Evolutionary conservation across 2,797 vertebrate genomes (phyloP), one percentile per base, ranked within the genome.

Genomic region (Rousettus madagascariensis): DNA sequence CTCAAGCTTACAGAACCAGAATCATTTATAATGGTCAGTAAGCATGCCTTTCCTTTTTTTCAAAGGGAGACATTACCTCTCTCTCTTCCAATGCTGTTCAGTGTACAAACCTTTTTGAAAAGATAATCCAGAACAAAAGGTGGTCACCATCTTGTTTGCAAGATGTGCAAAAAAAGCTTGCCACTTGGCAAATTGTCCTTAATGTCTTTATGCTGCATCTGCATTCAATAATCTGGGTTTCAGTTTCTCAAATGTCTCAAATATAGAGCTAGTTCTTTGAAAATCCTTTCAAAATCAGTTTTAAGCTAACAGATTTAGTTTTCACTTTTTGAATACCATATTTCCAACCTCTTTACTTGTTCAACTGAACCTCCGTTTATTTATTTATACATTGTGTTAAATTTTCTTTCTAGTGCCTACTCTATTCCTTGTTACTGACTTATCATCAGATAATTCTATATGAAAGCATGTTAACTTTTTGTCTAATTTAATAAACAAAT

Each of bases 401-500:
- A 83, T 83, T 15, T 59, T 88, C 75, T 71, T 77, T 86, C 61
- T 74, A 87, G 38, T 8, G 10, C 41, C 24, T 63, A 36, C 10
- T 74, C 19, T 91, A 24, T 88, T 61, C 24, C 36, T 93, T 65
- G 26, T 72, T 92, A 51, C 22, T 84, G 3, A 49, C 13, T 59
- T 87, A n/a, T 51, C 43, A 15, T 30, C 55, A 90, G 22, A 79
- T 71, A 74, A 83, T 53, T 83, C 65, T 28, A 28, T 13, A 69
- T 63, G 82, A 86, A 96, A 90, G 61, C 30, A 74, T 46, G 43
- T 75, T 92, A 53, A 49, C 43, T 93, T 94, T 92, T 63, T 33
- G 28, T 24, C 75, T 91, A 90, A 90, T 92, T 95, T 93, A 86
- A 36, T 93, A 85, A 79, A 88, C 49, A 91, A 94, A 94, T 51